Evolutionary conservation across 2,113 vertebrate genomes (phyloP).

Genomic region (Ondatra zibethicus): DNA sequence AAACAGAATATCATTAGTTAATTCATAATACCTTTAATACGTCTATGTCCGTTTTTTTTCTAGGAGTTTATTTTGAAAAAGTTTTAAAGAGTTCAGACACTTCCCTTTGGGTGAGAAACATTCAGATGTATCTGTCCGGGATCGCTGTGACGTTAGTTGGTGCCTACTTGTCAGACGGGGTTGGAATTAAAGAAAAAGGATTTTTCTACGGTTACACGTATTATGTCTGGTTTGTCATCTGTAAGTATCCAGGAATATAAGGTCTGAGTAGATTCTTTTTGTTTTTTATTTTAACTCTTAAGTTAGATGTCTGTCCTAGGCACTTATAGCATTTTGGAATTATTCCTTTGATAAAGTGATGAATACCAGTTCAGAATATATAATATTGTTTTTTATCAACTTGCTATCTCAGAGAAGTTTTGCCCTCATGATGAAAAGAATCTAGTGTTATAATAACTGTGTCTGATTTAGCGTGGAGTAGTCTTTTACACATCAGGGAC

Average conservation of each 20-base stretch:
- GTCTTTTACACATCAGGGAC: slow-evolving; percentile 4
- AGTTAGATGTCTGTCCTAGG: slow-evolving; percentile 48
- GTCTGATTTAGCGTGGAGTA: background rate
- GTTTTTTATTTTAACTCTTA: background rate
- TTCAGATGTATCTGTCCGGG: slow-evolving; percentile 98
- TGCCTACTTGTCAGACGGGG: slow-evolving; percentile 91
- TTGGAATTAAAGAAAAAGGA: slow-evolving; percentile 92
- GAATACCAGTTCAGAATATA: slow-evolving; percentile 64
- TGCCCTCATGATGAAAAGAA: slow-evolving; percentile 48
- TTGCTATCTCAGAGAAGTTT: slow-evolving; percentile 65
- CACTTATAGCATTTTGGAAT: slow-evolving; percentile 61
- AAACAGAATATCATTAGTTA: slow-evolving; percentile 47
- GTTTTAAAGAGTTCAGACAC: slow-evolving; percentile 98
- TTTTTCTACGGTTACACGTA: slow-evolving; percentile 97
- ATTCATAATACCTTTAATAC: slow-evolving; percentile 49
- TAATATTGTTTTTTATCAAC: slow-evolving; percentile 69
- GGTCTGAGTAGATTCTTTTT: slow-evolving; percentile 10
- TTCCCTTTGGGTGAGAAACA: slow-evolving; percentile 99
- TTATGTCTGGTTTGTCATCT: slow-evolving; percentile 94
- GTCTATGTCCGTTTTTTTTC: slow-evolving; percentile 21
- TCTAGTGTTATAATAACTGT: slow-evolving; percentile 54
- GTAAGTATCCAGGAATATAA: slow-evolving; percentile 89
- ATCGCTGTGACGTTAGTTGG: slow-evolving; percentile 93
- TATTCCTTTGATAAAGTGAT: slow-evolving; percentile 50
- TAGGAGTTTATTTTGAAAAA: slow-evolving; percentile 99